These are phyloP conservation scores for Vespertilio murinus DNA, from an alignment of 2,797 vertebrate genomes.

Conservation along the genomic window DNA sequence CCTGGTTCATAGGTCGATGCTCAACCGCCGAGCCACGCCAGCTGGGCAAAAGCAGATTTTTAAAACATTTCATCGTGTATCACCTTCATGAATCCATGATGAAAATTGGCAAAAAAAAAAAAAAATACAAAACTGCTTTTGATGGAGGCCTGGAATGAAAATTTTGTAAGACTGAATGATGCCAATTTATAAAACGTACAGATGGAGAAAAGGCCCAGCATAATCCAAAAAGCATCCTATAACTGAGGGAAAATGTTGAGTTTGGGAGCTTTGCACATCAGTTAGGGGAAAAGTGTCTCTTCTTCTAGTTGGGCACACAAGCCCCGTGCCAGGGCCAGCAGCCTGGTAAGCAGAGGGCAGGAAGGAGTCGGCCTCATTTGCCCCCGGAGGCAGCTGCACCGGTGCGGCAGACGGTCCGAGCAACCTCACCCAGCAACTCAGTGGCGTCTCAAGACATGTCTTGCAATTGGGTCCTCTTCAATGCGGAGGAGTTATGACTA, in stretches of 20 bases:
- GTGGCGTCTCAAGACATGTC: not conserved
- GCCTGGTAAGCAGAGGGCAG: not conserved
- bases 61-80: not conserved
- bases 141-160: not conserved
- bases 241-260: not conserved
- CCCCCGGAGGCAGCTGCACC: not conserved
- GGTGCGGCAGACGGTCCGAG: not conserved
- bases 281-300: not conserved
- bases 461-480: not conserved
- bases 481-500: not conserved
- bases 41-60: not conserved
- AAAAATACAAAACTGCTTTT: not conserved
- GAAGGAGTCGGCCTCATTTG: not conserved
- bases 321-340: not conserved
- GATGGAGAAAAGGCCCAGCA: not conserved
- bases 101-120: constrained; percentile 29
- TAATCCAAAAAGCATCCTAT: not conserved
- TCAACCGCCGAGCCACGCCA: too few species aligned
- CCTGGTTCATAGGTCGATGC: too few species aligned
- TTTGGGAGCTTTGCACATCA: not conserved
- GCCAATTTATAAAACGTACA: not conserved
- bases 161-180: not conserved
- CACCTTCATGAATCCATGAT: constrained; percentile 26
- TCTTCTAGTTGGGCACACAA: not conserved
- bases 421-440: not conserved